Base-by-base conservation (phyloP, 2,113 vertebrate genomes). In the Phoenicopterus ruber region DNA sequence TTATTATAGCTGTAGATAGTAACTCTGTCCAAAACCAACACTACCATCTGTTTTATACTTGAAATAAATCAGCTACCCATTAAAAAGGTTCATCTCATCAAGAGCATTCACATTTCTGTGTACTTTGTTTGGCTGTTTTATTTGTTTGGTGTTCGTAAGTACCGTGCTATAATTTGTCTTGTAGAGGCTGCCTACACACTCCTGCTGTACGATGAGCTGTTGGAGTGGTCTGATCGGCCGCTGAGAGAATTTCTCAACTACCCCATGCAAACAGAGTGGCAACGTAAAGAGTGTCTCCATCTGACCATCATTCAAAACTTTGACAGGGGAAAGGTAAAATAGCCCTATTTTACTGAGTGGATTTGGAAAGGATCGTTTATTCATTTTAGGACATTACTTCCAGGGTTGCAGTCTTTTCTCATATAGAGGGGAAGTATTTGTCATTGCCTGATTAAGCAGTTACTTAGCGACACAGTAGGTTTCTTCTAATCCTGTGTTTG, bases 201-300 rank as follows among this genome's bases (percentile, higher is more conserved):
- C 26, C 97, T 99, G 81, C 97, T 99, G 34, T 99, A 99, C 1
- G 99, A 99, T 7, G 99, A 99, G 98, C 96, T 99, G 74, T 57
- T 99, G 95, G 99, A 99, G 63, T 99, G 99, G 99, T 99, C 99
- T 0, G 99, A 99, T 22, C 97, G 99, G 81, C 99, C 99, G 0
- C 98, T 99, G 77, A 95, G 99, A 84, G 99, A 99, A 95, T 99
- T 99, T 76, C 98, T 99, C 87, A 99, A 97, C 98, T 99, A 99
- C 95, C 99, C 99, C 90, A 99, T 99, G 99, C 99, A 99, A 91
- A 99, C 98, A 10, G 99, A 99, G 96, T 99, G 99, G 99, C 99
- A 99, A 58, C 98, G 99, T 29, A 99, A 99, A 91, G 99, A 99
- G 93, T 99, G 98, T 54, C 98, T 99, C 88, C 99, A 99, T 88